Base-by-base conservation (phyloP, 2,113 vertebrate genomes). In the Benitochromis conjunctus region DNA sequence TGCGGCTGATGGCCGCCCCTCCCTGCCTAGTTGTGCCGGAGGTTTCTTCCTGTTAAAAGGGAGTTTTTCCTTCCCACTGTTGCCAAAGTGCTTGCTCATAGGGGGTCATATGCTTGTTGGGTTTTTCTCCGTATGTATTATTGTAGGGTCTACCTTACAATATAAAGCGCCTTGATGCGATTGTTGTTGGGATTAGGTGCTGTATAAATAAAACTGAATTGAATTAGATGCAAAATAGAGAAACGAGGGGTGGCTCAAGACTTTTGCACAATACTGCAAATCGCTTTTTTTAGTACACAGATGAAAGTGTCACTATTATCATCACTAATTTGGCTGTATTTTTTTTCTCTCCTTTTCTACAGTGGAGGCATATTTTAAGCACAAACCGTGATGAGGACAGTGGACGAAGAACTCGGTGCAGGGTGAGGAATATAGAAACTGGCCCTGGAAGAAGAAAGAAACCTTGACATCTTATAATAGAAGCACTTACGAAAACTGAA, bases 291-390 rank as follows among this genome's bases (percentile, higher is more conserved):
- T 51, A 53, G 19, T n/a, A 76, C 11, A 34, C 31, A 74, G 21
- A 76, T 1, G 9, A 53, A 76, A 0, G 9, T 11, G 71, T 5
- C 10, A 34, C 5, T 31, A 34, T 53, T 76, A 53, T 76, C 3
- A 19, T 76, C 16, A 76, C 69, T 31, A 43, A 31, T 34, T 7
- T 51, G 46, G 26, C 10, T 53, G 16, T 34, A 13, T 76, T 76
- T 53, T 31, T 54, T 54, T n/a, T 71, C 26, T 66, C 10, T 74
- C 16, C 18, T 31, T 91, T 64, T 66, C 92, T 95, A 38, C 95
- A 99, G 98, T 99, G 94, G 98, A 99, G 94, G 98, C 98, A 60
- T 97, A 97, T 92, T 99, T 99, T 94, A 99, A 99, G 92, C 98
- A 98, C 96, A 99, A 99, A 94, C 98, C 98, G 36, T 99, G 97